Base-by-base conservation (phyloP, 2,113 vertebrate genomes). In the Rhizomys pruinosus region DNA sequence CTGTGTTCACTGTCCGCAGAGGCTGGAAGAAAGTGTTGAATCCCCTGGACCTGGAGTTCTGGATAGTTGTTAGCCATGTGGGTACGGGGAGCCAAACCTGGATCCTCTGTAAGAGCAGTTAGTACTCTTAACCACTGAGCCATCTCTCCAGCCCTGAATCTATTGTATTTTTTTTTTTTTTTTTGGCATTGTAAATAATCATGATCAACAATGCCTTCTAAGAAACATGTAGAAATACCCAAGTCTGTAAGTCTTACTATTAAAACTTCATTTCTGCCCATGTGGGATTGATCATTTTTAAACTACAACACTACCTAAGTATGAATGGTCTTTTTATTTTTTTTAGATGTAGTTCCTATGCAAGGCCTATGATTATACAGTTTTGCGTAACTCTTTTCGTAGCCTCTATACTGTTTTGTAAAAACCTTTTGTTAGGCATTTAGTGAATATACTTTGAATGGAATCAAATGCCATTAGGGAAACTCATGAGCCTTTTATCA, bases 391-490 rank as follows among this genome's bases (percentile, higher is more conserved):
- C 9, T 66, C 44, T 79, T 79, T n/a, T 63, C 92, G 19, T 89
- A 23, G 78, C 39, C 44, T 52, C 52, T 92, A 1, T 9, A 71
- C 47, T 94, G n/a, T 78, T 87, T 93, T 94, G 27, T 63, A 89
- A 94, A 94, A 29, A 93, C 17, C 29, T 72, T 93, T 37, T 52
- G 10, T 72, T 92, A 42, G 39, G 25, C 29, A 78, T 92, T 86
- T 94, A 34, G 12, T 78, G 90, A 94, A 52, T 92, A 13, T 91
- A 52, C 90, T 57, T 93, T 95, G n/a, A 92, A 92, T 93, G 72
- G 57, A 89, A 86, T 91, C 80, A 39, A 94, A 81, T 92, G 15
- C 29, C 76, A 42, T 92, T 71, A 85, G 34, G 86, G 32, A 94
- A 80, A 92, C 71, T 89, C 42, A 42, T 81, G 57, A 95, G 10